phyloP scores from a whole-genome alignment of 2,888 invertebrate genomes.

The Anorthoa munda region DNA sequence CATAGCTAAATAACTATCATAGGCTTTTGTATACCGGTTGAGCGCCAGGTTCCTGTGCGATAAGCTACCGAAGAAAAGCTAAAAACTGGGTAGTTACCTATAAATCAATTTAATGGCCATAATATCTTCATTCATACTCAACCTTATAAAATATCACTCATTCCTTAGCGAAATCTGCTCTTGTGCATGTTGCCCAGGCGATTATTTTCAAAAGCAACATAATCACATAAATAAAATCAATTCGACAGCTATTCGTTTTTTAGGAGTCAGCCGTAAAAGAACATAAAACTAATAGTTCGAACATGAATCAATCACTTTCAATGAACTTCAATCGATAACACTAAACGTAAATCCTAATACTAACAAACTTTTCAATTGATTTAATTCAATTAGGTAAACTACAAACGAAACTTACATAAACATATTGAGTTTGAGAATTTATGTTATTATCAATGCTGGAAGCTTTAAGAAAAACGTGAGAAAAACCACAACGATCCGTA shows the following conservation, averaged over 20 bases:
- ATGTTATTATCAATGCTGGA: neutral
- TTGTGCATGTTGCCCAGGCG: too few relatives aligned
- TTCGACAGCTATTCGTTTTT: neutral
- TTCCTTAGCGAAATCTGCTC: too few relatives aligned
- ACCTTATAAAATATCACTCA: too few relatives aligned
- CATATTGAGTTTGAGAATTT: neutral
- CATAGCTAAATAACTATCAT: too few relatives aligned
- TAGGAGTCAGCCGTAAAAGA: neutral
- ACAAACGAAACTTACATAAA: constrained; percentile 1
- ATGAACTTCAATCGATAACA: constrained; percentile 6
- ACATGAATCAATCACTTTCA: neutral
- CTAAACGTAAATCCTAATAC: neutral
- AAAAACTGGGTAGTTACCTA: too few relatives aligned
- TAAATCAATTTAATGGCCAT: too few relatives aligned
- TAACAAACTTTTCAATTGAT: constrained; percentile 10
- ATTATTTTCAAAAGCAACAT: too few relatives aligned
- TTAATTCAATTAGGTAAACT: neutral
- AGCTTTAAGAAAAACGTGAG: neutral
- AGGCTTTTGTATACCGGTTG: too few relatives aligned
- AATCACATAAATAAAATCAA: neutral
- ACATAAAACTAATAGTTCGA: neutral
- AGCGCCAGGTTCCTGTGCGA: too few relatives aligned
- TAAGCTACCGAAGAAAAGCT: too few relatives aligned
- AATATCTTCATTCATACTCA: too few relatives aligned
- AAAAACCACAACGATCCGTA: neutral